Evolutionary conservation across 2,113 vertebrate genomes (phyloP), one percentile per base, ranked within the genome.

Genomic region (Albula glossodonta): DNA sequence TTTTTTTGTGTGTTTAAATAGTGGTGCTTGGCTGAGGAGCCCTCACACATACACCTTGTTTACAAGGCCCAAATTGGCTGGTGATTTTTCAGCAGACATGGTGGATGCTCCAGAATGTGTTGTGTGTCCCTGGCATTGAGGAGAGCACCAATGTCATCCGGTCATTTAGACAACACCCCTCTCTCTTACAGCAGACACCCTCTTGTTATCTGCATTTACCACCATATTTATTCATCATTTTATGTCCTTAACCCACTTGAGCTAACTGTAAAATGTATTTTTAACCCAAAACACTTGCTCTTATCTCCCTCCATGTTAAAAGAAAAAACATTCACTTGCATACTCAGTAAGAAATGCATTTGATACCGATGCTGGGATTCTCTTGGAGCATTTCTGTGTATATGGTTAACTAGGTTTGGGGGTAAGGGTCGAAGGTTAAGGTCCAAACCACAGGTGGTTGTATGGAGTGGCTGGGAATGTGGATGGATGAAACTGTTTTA

Each of bases 401-500:
- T 92, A 88, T 87, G 52, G 63, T 31, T 87, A 56, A 79, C 82
- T 52, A 53, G 49, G 80, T n/a, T 25, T 41, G 41, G 41, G 90
- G 90, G 90, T 88, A 84, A 83, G 63, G 90, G 77, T 91, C 78
- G 88, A 89, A 84, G 57, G 88, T 83, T 60, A 84, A 84, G 89
- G 87, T 92, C 90, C 87, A 85, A 81, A 87, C 84, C 80, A 80
- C 85, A 91, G 90, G 81, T 88, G 86, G 85, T 90, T 88, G 87
- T 90, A 88, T 86, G 86, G 87, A 83, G 81, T 22, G 82, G 86
- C 83, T 89, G 87, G 87, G 90, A 91, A 90, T 88, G 90, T 92
- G 91, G 91, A 93, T 86, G 88, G 94, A 92, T 93, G 92, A 78
- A 92, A 94, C 93, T 93, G 91, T 94, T 93, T 93, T 85, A 92